Base-by-base conservation (phyloP, 2,113 vertebrate species). In the Tetrao urogallus region DNA sequence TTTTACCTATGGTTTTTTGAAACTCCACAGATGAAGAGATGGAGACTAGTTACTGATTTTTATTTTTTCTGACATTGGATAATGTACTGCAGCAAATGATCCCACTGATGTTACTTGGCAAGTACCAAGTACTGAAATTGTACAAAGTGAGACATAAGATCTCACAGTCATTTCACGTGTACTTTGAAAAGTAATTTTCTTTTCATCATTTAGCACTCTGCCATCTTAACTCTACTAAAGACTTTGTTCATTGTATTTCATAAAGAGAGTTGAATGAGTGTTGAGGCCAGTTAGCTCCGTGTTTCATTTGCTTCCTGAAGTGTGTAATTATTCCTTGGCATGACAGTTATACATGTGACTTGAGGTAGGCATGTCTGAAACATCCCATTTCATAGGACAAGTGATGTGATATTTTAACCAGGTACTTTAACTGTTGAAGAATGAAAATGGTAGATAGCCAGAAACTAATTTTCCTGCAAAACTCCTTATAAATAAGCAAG, bases 291-390 rank as follows among this genome's bases (percentile, higher is more conserved):
- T 86, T 81, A 77, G 34, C 20, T 86, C 52, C 38, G 5, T 64
- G 43, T 82, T 94, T 93, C 11, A 8, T 89, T 91, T 89, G n/a
- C 14, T 85, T 14, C 75, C 42, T 71, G 47, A 84, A 89, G 67
- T 48, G 25, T 60, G 47, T 42, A 34, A n/a, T 87, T 78, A 69
- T 72, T 87, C 42, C 6, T 22, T 87, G 42, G 5, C 8, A 6
- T 50, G 48, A 24, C 48, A 50, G 48, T 50, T 50, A 50, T 13
- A 50, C 6, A 2, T 19, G 7, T 24, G 15, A 28, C n/a, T 86
- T 54, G 27, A 78, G 34, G 72, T 87, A 50, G 42, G 52, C 13
- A 3, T 21, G 22, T 56, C 58, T 24, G 48, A 48, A 48, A 50
- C 22, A 50, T 24, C 11, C 22, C 48, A 50, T 50, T 50, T 50